Base-by-base conservation (phyloP, 1,140 invertebrate genomes). In the Diabrotica virgifera region DNA sequence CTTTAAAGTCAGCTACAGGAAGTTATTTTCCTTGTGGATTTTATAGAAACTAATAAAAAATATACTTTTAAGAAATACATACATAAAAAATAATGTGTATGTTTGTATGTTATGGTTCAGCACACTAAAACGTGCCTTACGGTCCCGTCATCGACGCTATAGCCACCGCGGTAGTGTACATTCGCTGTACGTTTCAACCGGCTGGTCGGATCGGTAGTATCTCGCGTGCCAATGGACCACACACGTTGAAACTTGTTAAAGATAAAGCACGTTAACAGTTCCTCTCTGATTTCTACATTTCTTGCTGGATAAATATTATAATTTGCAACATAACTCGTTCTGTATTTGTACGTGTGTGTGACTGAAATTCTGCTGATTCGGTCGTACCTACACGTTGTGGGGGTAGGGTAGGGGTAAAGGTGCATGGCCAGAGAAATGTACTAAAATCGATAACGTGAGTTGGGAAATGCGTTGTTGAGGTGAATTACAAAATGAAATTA, bases 231-330 rank as follows among this genome's bases (percentile, higher is more conserved):
- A 68, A 13, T 9, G 68, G 76, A 75, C 76, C 76, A 77, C 76
- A 77, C 76, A 77, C 76, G 70, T 72, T 63, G 76, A 74, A 75
- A 75, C 68, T 77, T 77, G 75, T 77, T 77, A 77, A 76, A 77
- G 74, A 77, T 77, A 77, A 77, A 77, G 74, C 74, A 76, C 74
- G 74, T 76, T 72, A 73, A 74, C 72, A 73, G 72, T 76, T 73
- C n/a, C 6, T 62, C 51, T 54, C 52, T 62, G 51, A 62, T 62
- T 62, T 62, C 58, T 59, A 36, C 58, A 59, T 59, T 59, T 59
- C 58, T 38, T 59, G 24, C 58, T 40, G 13, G 36, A 59, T 59
- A 59, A 59, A 59, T 59, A 59, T 59, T n/a, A 59, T 59, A 59
- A 59, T 59, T 50, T 38, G 58, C 40, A 11, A 38, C 36, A 38